Base-by-base conservation (phyloP, 2,797 vertebrate species). In the Denticeps clupeoides region DNA sequence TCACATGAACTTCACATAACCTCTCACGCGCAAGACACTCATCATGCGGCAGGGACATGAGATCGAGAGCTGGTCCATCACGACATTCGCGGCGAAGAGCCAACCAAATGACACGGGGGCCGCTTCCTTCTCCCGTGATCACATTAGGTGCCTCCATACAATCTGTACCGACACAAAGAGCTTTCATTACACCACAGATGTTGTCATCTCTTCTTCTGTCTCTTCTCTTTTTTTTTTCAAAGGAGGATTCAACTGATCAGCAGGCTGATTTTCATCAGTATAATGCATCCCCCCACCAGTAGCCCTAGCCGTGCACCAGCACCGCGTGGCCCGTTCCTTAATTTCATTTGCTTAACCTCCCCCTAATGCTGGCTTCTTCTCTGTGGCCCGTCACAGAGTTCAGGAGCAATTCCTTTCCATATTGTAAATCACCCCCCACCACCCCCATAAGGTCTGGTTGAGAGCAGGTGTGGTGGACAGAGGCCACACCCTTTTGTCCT, bases 1-100 rank as follows among this genome's bases (percentile, higher is more conserved):
- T 82, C 78, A 73, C 70, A 72, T 83, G 82, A 86, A 86, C 82
- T 86, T 83, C 78, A 73, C 72, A 70, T 86, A 84, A 86, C 82
- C 83, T 68, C 68, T 71, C 59, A 73, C 58, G 67, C 67, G 68
- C 56, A 63, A 81, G 81, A 81, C 80, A 86, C 80, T 83, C 81
- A 84, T 86, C 82, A 83, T 82, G 79, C 75, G 70, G 77, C 19
- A 73, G 41, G 44, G 60, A 52, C 61, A 58, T 56, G 60, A 16
- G 31, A 47, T 56, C 62, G 62, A 58, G 76, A 56, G 68, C 73
- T 62, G 74, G 63, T 58, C 59, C 65, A 67, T 74, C 66, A 70
- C 25, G 55, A 72, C 64, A 61, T 63, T 58, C 60, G 60, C 71
- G 53, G 67, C 13, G 29, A 77, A 77, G 73, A 65, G 64, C 65